Evolutionary conservation across 2,888 invertebrate species (phyloP).

Genomic region (Habroteleia sp.): DNA sequence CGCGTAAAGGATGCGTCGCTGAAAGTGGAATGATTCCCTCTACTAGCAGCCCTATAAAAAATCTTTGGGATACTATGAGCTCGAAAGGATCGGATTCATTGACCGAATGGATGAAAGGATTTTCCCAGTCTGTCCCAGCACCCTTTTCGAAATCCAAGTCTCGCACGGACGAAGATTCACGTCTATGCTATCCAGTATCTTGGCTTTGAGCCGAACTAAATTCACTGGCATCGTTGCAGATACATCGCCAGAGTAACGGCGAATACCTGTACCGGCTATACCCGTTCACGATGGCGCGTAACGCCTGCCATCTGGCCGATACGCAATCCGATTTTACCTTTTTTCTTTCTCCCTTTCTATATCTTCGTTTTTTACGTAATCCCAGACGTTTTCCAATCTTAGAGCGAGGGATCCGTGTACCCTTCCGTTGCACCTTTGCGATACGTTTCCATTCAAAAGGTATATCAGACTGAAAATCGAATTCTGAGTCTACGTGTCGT

Average conservation of each 20-base stretch:
- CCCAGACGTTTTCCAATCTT: slow-evolving; percentile 73
- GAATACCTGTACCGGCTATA: slow-evolving; percentile 64
- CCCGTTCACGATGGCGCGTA: slow-evolving; percentile 67
- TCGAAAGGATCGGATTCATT: slow-evolving; percentile 67
- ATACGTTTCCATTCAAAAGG: slow-evolving; percentile 68
- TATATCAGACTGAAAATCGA: slow-evolving; percentile 73
- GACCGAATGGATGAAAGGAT: slow-evolving; percentile 69
- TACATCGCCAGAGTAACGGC: slow-evolving; percentile 47
- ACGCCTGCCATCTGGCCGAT: slow-evolving; percentile 77
- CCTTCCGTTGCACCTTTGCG: slow-evolving; percentile 62
- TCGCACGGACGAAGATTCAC: slow-evolving; percentile 56
- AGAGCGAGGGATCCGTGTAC: slow-evolving; percentile 55
- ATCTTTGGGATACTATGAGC: slow-evolving; percentile 53
- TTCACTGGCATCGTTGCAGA: slow-evolving; percentile 63
- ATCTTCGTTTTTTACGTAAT: slow-evolving; percentile 70
- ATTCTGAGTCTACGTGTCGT: slow-evolving; percentile 66
- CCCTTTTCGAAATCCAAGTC: slow-evolving; percentile 72
- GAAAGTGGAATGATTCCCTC: slow-evolving; percentile 31
- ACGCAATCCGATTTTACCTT: slow-evolving; percentile 75
- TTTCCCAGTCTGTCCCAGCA: slow-evolving; percentile 52
- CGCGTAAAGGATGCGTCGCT: slow-evolving; percentile 22
- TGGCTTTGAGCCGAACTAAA: slow-evolving; percentile 63
- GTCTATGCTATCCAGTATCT: slow-evolving; percentile 68
- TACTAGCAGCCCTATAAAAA: slow-evolving; percentile 33
- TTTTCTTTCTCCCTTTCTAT: slow-evolving; percentile 53